Evolutionary conservation across 2,113 vertebrate species (phyloP).

Genomic region (Zosterops hypoxanthus): DNA sequence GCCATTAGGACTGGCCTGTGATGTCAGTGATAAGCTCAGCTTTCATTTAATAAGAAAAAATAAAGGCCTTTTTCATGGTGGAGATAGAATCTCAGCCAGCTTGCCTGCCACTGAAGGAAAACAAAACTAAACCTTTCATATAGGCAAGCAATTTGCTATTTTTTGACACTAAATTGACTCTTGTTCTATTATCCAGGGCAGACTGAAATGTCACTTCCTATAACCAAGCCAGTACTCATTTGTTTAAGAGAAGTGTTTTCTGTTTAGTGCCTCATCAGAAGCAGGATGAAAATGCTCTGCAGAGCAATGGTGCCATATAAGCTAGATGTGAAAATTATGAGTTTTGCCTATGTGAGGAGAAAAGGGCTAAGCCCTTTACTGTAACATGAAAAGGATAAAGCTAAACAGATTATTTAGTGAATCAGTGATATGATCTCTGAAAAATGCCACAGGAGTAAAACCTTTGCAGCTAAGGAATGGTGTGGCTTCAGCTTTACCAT

Average conservation of each 20-base stretch:
- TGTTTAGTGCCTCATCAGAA: background rate
- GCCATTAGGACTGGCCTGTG: background rate
- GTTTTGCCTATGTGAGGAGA: background rate
- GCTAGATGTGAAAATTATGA: background rate
- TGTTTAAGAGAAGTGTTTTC: background rate
- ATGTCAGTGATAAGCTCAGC: slow-evolving; percentile 52
- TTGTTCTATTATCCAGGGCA: background rate
- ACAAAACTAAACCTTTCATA: background rate
- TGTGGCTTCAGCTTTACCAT: background rate
- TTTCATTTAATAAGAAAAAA: slow-evolving; percentile 62
- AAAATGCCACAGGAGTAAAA: slow-evolving; percentile 5
- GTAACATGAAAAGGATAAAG: background rate
- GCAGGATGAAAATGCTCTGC: background rate
- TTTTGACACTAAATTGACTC: slow-evolving; percentile 18
- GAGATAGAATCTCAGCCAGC: slow-evolving; percentile 16
- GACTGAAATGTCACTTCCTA: slow-evolving; percentile 11
- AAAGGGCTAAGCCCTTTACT: background rate
- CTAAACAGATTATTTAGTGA: background rate
- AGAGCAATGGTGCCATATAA: background rate
- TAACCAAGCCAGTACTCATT: background rate
- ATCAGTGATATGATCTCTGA: background rate
- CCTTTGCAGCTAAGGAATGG: background rate
- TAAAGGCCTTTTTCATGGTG: slow-evolving; percentile 35
- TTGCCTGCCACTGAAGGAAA: background rate
- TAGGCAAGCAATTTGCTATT: background rate